A percentile compares a stretch with the other conserved stretches of the same genome.
Evolutionary conservation across 2,113 vertebrate genomes (phyloP).

Genomic region (Suricata suricatta): DNA sequence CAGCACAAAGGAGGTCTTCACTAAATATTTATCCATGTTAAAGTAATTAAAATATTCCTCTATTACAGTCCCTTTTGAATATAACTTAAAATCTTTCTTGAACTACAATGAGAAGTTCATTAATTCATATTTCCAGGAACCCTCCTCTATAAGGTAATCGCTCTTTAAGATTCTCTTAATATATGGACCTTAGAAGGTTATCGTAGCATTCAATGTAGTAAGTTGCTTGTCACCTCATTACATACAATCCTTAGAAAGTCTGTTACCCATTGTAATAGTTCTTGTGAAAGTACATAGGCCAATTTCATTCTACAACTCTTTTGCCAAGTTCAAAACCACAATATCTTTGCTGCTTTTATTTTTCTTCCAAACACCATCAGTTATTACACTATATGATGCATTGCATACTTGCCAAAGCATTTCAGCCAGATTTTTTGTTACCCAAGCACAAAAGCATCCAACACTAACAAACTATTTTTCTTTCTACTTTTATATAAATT

Average conservation of each 20-base stretch:
- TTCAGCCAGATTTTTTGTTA: constrained; percentile 71
- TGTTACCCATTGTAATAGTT: constrained; percentile 68
- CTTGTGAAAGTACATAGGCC: constrained; percentile 63
- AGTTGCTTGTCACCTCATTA: constrained; percentile 21
- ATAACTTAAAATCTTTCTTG: not conserved
- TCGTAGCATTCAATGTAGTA: not conserved
- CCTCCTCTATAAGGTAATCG: not conserved
- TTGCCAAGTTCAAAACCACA: constrained; percentile 81
- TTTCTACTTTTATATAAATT: constrained; percentile 55
- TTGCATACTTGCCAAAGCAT: constrained; percentile 76
- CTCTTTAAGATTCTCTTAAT: not conserved
- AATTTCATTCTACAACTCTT: constrained; percentile 57
- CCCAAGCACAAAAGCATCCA: constrained; percentile 77
- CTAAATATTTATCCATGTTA: not conserved
- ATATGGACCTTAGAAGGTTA: not conserved
- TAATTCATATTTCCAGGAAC: not conserved
- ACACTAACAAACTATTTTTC: constrained; percentile 67
- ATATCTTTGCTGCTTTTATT: constrained; percentile 79
- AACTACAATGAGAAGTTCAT: not conserved
- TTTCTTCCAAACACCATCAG: constrained; percentile 83
- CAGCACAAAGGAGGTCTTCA: not conserved
- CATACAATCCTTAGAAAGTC: constrained; percentile 25
- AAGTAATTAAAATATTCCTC: not conserved
- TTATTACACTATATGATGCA: constrained; percentile 72
- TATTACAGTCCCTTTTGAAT: not conserved